Conservation (phyloP, 2,113 vertebrate species). For the Uropsilus gracilis region DNA sequence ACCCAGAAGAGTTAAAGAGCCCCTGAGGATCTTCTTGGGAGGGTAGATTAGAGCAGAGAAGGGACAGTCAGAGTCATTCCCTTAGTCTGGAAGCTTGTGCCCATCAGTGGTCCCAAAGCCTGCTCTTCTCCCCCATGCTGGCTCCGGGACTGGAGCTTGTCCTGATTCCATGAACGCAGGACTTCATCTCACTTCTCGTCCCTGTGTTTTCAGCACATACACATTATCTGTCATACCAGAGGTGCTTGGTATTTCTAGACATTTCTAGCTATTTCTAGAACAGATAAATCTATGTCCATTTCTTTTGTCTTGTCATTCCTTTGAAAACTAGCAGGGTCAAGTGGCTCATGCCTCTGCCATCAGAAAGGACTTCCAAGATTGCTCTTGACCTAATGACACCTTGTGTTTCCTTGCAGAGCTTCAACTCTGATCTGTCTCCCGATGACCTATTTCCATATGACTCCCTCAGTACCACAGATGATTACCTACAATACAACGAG, state of each 20-base stretch:
- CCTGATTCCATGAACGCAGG: not conserved
- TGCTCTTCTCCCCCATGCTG: not conserved
- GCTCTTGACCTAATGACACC: not conserved
- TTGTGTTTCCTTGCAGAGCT: conserved; percentile 66
- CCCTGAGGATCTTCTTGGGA: not conserved
- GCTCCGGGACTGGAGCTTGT: too few species aligned
- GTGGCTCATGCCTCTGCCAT: not conserved
- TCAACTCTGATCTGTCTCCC: not conserved
- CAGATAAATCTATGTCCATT: too few species aligned
- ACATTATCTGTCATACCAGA: not conserved
- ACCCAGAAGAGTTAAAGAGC: not conserved
- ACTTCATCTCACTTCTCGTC: not conserved
- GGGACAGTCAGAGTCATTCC: not conserved
- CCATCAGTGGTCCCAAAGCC: not conserved
- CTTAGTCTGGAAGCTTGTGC: not conserved
- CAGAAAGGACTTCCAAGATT: not conserved
- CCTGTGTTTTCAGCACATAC: not conserved
- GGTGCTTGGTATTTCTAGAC: too few species aligned
- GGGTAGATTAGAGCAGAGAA: not conserved
- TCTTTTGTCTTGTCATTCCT: not conserved
- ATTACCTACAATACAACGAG: not conserved
- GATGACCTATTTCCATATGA: not conserved
- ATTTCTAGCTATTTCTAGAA: too few species aligned
- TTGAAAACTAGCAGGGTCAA: not conserved
- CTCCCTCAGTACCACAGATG: not conserved